phyloP scores from a whole-genome alignment of 2,797 vertebrate genomes.

The Pipistrellus pygmaeus region DNA sequence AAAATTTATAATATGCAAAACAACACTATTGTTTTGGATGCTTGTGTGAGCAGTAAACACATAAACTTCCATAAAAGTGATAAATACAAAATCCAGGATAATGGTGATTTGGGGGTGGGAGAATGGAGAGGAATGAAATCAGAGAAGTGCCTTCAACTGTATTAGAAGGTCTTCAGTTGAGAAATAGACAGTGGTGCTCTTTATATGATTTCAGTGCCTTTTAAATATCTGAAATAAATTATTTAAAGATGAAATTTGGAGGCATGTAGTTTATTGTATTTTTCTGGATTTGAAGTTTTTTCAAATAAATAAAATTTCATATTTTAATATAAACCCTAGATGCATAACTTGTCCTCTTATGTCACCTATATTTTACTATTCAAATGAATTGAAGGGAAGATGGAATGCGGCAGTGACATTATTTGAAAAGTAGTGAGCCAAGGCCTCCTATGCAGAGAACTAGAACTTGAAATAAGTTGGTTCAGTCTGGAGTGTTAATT shows the following conservation, averaged over 20 bases:
- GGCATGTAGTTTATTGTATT: background rate
- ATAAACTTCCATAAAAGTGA: background rate
- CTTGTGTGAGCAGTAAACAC: background rate
- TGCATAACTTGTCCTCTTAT: background rate
- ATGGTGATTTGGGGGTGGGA: background rate
- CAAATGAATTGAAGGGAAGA: conserved; percentile 49
- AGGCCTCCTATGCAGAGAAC: conserved; percentile 38
- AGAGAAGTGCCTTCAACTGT: background rate
- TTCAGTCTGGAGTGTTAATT: conserved; percentile 72
- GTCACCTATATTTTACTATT: conserved; percentile 40
- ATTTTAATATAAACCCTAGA: conserved; percentile 39
- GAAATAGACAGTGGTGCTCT: background rate
- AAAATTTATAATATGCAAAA: background rate
- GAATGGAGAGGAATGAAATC: background rate
- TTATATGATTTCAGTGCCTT: background rate
- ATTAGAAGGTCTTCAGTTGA: background rate
- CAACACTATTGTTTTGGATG: background rate
- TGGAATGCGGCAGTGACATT: conserved; percentile 37
- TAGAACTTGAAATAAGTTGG: conserved; percentile 70
- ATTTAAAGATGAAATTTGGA: conserved; percentile 44
- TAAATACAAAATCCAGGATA: background rate
- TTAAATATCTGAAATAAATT: background rate
- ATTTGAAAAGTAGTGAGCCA: conserved; percentile 67
- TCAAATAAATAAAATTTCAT: conserved; percentile 18
- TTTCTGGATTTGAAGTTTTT: conserved; percentile 14